phyloP scores from a whole-genome alignment of 2,113 vertebrate genomes.

The Leiothrix lutea region DNA sequence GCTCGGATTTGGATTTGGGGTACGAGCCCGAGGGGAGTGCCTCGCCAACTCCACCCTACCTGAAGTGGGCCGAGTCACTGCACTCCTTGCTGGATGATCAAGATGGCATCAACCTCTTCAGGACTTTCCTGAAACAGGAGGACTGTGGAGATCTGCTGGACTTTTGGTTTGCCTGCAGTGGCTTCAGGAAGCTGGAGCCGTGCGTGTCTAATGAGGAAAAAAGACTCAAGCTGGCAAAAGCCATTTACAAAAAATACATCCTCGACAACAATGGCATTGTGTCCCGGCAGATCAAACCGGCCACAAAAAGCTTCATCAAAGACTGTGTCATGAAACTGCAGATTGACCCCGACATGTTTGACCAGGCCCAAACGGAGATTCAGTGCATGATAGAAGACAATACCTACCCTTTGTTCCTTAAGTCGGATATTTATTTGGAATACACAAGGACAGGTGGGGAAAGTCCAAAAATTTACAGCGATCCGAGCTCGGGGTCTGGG shows the following conservation, averaged over 20 bases:
- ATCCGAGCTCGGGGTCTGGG: conserved; percentile 86
- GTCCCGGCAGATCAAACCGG: conserved; percentile 91
- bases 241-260: conserved; percentile 96
- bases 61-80: conserved; percentile 96
- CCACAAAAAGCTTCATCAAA: conserved; percentile 96
- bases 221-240: conserved; percentile 91
- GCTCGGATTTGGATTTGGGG: conserved; percentile 93
- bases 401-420: conserved; percentile 95
- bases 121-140: conserved; percentile 94
- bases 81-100: conserved; percentile 96
- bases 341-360: conserved; percentile 94
- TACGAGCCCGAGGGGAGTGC: conserved; percentile 97
- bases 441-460: conserved; percentile 90
- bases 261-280: conserved; percentile 91
- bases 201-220: conserved; percentile 87
- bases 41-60: conserved; percentile 93
- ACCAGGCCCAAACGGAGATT: conserved; percentile 97
- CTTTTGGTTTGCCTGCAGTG: conserved; percentile 98
- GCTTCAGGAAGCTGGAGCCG: conserved; percentile 91
- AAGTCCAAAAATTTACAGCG: conserved; percentile 88
- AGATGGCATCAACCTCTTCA: conserved; percentile 93
- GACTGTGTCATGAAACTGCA: conserved; percentile 90
- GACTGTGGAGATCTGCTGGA: conserved; percentile 91
- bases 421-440: conserved; percentile 96
- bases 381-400: conserved; percentile 95